Evolutionary conservation across 2,888 invertebrate genomes (phyloP), one percentile per base, ranked within the genome.

Genomic region (Melinopterus prodromus): DNA sequence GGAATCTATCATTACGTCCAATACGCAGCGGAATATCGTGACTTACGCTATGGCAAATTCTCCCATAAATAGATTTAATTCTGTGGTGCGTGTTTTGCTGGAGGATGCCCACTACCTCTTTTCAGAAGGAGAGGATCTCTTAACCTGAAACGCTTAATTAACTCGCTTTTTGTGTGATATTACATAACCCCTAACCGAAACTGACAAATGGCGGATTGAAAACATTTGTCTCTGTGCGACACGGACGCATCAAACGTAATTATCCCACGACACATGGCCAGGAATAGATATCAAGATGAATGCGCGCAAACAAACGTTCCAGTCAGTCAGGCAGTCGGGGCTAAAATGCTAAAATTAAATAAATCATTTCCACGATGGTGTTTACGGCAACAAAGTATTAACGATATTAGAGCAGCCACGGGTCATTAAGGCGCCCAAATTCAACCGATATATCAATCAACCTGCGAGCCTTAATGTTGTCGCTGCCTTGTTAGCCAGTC

Each of bases 311-410:
- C 53, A 53, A 53, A 53, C 53, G 53, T 12, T 53, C 53, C 77
- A 79, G 80, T 80, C 82, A 81, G 81, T 81, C 80, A 79, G 26
- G 26, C 26, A 12, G 53, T 53, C 53, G 53, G 53, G 53, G 77
- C 72, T 70, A 76, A 80, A 78, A 78, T 79, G 84, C 84, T 85
- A 84, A 85, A 84, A 84, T 84, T 85, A 85, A 84, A 84, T 85
- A 84, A 85, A 85, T 85, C 84, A 85, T 82, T 84, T 80, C 75
- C 80, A 79, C 80, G 70, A 14, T 69, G 53, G 53, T 53, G 53
- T 53, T 53, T 53, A 53, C 53, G 53, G 53, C 53, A 53, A 53
- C 53, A 53, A 53, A 53, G 53, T 53, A 53, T 53, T 53, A 53
- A 53, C 53, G 53, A 53, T 53, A 53, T 53, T 53, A 53, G 53